These are phyloP conservation scores for Muscina levida DNA, from an alignment of 2,888 invertebrate species.

Conservation along the genomic window DNA sequence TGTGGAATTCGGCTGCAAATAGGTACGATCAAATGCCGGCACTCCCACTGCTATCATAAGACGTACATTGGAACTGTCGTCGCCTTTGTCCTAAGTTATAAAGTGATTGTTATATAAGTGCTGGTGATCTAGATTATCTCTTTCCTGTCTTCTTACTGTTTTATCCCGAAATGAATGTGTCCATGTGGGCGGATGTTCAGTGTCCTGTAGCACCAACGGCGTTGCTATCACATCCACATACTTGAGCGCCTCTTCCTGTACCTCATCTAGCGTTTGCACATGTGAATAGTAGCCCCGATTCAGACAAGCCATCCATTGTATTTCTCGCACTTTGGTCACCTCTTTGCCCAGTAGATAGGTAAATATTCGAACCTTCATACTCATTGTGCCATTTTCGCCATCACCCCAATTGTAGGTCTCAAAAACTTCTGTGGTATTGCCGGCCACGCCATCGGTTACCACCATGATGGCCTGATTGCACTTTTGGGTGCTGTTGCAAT, in stretches of 20 bases:
- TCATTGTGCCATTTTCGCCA: conserved; percentile 83
- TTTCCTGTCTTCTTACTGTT: conserved; percentile 82
- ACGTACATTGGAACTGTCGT: conserved; percentile 78
- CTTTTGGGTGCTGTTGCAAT: conserved; percentile 81
- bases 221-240: conserved; percentile 97
- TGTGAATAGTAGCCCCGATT: conserved; percentile 98
- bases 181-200: conserved; percentile 93
- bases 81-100: conserved; percentile 72
- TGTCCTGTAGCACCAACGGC: conserved; percentile 88
- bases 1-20: conserved; percentile 79
- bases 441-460: conserved; percentile 96
- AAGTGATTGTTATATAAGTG: not conserved
- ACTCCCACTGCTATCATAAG: conserved; percentile 95
- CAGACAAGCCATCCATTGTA: conserved; percentile 95
- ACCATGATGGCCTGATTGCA: conserved; percentile 99
- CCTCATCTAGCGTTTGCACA: conserved; percentile 96
- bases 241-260: conserved; percentile 96
- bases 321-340: conserved; percentile 92
- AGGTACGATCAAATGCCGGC: conserved; percentile 92
- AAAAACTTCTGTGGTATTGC: conserved; percentile 92
- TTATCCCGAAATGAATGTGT: conserved; percentile 95
- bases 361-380: conserved; percentile 93
- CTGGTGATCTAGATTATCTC: no score
- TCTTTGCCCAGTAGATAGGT: conserved; percentile 97
- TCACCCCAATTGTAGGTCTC: conserved; percentile 88